Conservation (phyloP, 1,140 invertebrate species). For the Drosophila mayri region DNA sequence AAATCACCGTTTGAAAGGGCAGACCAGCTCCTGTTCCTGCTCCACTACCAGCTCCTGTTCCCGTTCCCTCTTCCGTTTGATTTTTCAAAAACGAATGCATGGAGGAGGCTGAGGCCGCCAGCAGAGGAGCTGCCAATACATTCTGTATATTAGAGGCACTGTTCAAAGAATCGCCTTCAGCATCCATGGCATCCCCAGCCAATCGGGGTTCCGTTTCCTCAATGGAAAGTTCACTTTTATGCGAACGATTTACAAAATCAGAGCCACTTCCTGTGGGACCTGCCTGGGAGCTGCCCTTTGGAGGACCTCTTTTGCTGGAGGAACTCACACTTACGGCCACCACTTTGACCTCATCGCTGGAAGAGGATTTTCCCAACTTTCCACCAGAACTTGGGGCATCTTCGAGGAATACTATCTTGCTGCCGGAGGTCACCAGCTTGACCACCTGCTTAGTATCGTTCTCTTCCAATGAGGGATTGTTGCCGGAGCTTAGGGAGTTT, state of each 20-base stretch:
- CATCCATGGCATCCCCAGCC: constrained; percentile 58
- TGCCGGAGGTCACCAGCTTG: constrained; percentile 77
- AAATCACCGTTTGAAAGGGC: constrained; percentile 86
- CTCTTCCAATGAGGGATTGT: constrained; percentile 25
- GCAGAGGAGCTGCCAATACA: constrained; percentile 70
- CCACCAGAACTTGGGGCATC: constrained; percentile 43
- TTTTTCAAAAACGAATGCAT: constrained; percentile 48
- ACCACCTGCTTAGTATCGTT: constrained; percentile 55
- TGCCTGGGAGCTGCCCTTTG: constrained; percentile 22
- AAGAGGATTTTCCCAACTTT: constrained; percentile 27
- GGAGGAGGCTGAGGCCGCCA: constrained; percentile 48
- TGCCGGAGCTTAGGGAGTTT: constrained; percentile 48
- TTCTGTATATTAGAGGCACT: constrained; percentile 80
- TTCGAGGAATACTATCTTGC: constrained; percentile 83
- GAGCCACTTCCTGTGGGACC: constrained; percentile 42
- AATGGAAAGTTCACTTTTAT: constrained; percentile 81
- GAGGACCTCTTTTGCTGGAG: constrained; percentile 66
- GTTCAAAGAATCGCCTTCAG: constrained; percentile 69
- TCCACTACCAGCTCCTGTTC: not conserved
- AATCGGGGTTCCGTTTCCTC: constrained; percentile 75
- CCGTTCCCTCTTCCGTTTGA: constrained; percentile 21
- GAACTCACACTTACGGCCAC: constrained; percentile 81
- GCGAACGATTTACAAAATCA: constrained; percentile 80
- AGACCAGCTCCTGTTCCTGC: constrained; percentile 55
- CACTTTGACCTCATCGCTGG: constrained; percentile 76